A percentile compares a stretch with the other conserved stretches of the same genome.
Evolutionary conservation across 2,113 vertebrate genomes (phyloP).

Genomic region (Platichthys flesus): DNA sequence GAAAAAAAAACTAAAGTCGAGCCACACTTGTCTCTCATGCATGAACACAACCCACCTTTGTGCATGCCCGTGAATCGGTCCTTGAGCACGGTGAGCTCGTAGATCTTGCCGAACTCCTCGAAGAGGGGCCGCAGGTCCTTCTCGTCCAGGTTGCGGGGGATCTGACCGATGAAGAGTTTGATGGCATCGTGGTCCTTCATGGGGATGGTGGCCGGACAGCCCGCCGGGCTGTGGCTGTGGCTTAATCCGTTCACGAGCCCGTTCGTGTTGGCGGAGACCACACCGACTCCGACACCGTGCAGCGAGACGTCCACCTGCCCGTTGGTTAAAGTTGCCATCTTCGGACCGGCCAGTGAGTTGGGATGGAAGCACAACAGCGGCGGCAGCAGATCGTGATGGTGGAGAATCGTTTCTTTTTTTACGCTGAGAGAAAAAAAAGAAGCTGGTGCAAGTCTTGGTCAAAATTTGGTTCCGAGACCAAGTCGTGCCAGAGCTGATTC

Average conservation of each 20-base stretch:
- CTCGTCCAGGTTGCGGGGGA: conserved; percentile 99
- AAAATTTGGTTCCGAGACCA: conserved; percentile 73
- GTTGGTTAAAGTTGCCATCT: conserved; percentile 99
- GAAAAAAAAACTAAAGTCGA: conserved; percentile 40
- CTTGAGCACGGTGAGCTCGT: conserved; percentile 99
- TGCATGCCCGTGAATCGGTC: conserved; percentile 99
- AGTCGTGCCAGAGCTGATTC: conserved; percentile 71
- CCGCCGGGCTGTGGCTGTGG: conserved; percentile 94
- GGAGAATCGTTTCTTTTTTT: conserved; percentile 48
- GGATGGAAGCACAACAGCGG: conserved; percentile 47
- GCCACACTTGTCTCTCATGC: conserved; percentile 22
- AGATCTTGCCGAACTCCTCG: conserved; percentile 99
- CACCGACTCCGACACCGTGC: conserved; percentile 91
- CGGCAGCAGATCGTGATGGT: conserved; percentile 62
- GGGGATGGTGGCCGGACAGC: conserved; percentile 96
- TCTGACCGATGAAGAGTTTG: conserved; percentile 99
- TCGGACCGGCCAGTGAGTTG: conserved; percentile 82
- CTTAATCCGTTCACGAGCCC: conserved; percentile 99
- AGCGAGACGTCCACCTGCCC: conserved; percentile 96
- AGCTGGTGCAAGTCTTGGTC: conserved; percentile 73
- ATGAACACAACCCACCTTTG: conserved; percentile 89
- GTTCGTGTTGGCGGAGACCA: conserved; percentile 91
- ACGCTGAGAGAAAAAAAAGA: conserved; percentile 35
- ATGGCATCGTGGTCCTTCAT: conserved; percentile 99
- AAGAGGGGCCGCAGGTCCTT: conserved; percentile 99